These are phyloP conservation scores for Trileptium ribeirensis DNA, from an alignment of 2,888 invertebrate genomes.

Conservation along the genomic window DNA sequence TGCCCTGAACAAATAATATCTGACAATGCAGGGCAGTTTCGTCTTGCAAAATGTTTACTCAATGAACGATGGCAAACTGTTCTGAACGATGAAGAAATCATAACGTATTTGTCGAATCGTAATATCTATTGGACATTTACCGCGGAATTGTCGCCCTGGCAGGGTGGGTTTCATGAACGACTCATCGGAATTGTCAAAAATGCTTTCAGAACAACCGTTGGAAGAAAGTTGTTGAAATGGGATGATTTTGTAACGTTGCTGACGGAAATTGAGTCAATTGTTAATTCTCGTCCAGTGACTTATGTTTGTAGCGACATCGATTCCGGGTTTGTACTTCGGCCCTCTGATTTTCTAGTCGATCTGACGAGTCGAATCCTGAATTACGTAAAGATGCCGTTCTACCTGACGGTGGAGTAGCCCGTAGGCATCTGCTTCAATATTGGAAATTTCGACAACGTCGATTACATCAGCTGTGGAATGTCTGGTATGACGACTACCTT, in stretches of 20 bases:
- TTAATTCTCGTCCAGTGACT: neutral
- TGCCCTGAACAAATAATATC: constrained; percentile 45
- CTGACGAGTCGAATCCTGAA: no score
- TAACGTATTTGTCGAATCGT: constrained; percentile 11
- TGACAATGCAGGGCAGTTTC: constrained; percentile 53
- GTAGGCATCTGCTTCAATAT: no score
- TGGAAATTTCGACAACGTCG: no score
- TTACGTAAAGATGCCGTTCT: no score
- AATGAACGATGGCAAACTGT: constrained; percentile 20
- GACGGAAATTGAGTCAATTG: neutral
- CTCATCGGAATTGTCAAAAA: constrained; percentile 50
- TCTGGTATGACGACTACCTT: no score
- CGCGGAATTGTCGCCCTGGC: constrained; percentile 52
- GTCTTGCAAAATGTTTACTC: constrained; percentile 47
- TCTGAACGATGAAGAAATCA: neutral
- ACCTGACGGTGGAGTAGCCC: no score
- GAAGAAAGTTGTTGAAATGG: neutral
- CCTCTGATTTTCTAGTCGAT: no score
- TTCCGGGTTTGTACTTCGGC: no score
- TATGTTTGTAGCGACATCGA: no score
- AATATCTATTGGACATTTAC: constrained; percentile 48
- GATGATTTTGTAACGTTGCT: neutral
- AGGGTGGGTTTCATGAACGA: constrained; percentile 54
- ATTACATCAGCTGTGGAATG: no score
- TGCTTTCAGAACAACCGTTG: neutral